Base-by-base conservation (phyloP, 2,797 vertebrate genomes). In the Falco rusticolus region DNA sequence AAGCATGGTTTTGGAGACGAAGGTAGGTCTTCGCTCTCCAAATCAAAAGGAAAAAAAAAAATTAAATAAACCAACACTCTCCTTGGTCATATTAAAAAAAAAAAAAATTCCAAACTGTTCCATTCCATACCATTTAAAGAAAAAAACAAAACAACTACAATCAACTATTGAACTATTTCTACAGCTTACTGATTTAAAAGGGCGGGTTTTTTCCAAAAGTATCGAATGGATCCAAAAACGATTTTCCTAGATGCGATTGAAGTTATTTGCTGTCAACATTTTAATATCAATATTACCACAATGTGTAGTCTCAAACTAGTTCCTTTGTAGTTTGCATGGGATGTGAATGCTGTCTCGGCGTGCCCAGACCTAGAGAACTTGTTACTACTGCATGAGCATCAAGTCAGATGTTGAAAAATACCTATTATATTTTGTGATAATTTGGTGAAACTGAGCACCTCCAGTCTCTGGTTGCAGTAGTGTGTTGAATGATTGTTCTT, bases 281-380 rank as follows among this genome's bases (percentile, higher is more conserved):
- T 98, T 98, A 98, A 98, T 98, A 98, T 98, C 98, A 98, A 98
- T 98, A 98, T 98, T 98, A 98, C 97, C 98, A 98, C 98, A 98
- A 98, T 98, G 97, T 98, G 98, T 98, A 97, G 97, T 98, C 97
- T 98, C 98, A 98, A 97, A 97, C 97, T 98, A 98, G 98, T 98
- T 98, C 98, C 98, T 98, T 98, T 98, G 98, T 98, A 98, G 98
- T 98, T 98, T 98, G 98, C 98, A 99, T 99, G 98, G 98, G 98
- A 98, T 98, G 98, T 98, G 98, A 98, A 98, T 98, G 98, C 98
- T 98, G 98, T 98, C 97, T 98, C 98, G 96, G 97, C 97, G 97
- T 98, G 97, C 98, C 97, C 97, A 98, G 96, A 98, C 95, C 95
- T 98, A 98, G 97, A 98, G 96, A 97, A 97, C 89, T 95, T 94